Base-by-base conservation (phyloP, 2,888 invertebrate genomes). In the Stenodema calcarata region DNA sequence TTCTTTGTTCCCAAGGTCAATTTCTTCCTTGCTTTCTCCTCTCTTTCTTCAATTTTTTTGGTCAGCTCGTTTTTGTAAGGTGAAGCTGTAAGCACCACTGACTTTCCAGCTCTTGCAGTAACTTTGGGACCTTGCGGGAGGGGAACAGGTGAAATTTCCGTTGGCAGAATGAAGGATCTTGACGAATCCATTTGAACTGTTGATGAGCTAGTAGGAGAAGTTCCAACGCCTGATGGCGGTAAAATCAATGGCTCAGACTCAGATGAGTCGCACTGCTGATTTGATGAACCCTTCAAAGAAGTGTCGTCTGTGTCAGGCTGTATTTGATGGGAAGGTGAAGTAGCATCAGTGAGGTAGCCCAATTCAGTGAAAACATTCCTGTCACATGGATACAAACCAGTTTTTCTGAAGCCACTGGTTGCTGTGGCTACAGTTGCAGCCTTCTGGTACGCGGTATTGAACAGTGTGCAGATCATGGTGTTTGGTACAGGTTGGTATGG, bases 351-450 rank as follows among this genome's bases (percentile, higher is more conserved):
- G 47, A 47, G 47, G 47, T 47, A 47, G 47, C 18, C 35, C 50
- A 23, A 44, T 30, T 50, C 69, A 11, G 23, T 28, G 28, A 69
- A 69, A 23, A 69, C 69, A 11, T 69, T 23, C 28, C 47, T 47
- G 69, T 69, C 88, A 87, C 90, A 91, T 69, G 69, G 69, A n/a
- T 69, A 69, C 18, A 76, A 27, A 18, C 76, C 76, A 18, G 76
- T 76, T 88, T 88, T 89, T 82, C 62, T 27, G 89, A 91, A 91
- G 9, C 89, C 90, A 89, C 89, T 90, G 82, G 90, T 88, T 50
- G 90, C 90, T n/a, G 89, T 90, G 69, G 70, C 28, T 86, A 90
- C 88, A 30, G 87, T 89, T 73, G 89, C 89, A 35, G 89, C 89
- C 88, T 87, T 89, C 30, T 88, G 73, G 88, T 88, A 90, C 54